phyloP scores from a whole-genome alignment of 2,797 vertebrate species.

The Esox masquinongy region DNA sequence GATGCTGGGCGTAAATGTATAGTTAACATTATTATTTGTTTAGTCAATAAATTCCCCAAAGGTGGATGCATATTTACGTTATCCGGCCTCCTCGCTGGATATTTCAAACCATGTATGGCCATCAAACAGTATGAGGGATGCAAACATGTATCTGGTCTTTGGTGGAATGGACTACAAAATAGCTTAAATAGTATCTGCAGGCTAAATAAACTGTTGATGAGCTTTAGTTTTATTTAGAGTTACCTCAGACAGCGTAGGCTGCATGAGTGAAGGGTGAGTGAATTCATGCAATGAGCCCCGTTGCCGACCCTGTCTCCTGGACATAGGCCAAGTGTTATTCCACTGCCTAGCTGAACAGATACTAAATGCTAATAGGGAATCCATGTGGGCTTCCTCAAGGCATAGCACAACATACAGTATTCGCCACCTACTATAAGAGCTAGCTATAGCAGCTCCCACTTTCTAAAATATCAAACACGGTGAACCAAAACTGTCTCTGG shows the following conservation, averaged over 20 bases:
- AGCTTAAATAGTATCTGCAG: constrained; percentile 45
- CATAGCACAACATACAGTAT: not conserved
- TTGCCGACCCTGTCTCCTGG: constrained; percentile 30
- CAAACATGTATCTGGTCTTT: constrained; percentile 35
- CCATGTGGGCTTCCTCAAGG: constrained; percentile 13
- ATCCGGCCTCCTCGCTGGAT: too few relatives aligned
- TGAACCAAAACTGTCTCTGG: constrained; percentile 23
- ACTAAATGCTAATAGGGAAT: not conserved
- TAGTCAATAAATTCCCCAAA: too few relatives aligned
- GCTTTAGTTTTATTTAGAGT: constrained; percentile 61
- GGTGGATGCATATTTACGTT: too few relatives aligned
- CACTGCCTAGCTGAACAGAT: constrained; percentile 7
- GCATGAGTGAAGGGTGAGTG: constrained; percentile 42
- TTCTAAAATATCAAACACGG: constrained; percentile 40
- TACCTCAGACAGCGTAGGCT: constrained; percentile 50
- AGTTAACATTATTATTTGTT: too few relatives aligned
- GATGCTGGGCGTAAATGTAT: too few relatives aligned
- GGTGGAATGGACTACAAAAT: constrained; percentile 40
- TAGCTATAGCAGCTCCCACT: constrained; percentile 2
- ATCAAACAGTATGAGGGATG: constrained; percentile 29
- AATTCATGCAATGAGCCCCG: constrained; percentile 33
- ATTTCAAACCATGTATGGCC: too few relatives aligned
- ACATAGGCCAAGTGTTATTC: constrained; percentile 4
- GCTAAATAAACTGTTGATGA: constrained; percentile 51
- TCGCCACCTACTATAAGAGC: too few relatives aligned